Evolutionary conservation across 2,888 invertebrate species (phyloP).

Genomic region (Barypeithes pellucidus): DNA sequence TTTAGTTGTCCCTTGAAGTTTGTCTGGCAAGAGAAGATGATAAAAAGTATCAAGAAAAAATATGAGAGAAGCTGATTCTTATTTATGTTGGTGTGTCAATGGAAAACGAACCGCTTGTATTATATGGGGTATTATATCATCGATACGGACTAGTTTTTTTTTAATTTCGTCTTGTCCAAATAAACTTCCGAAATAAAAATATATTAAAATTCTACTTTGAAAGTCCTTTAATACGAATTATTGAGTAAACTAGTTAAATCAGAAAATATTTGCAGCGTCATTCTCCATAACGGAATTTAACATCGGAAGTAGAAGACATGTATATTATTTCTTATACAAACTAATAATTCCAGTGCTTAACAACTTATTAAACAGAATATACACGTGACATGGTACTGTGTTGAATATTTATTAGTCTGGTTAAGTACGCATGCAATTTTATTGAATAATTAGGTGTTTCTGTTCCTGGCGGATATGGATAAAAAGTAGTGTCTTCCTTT

Average conservation of each 20-base stretch:
- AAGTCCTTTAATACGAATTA: no score
- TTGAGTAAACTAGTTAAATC: no score
- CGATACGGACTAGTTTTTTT: neutral
- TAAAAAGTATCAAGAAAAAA: conserved; percentile 38
- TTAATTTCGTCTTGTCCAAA: neutral
- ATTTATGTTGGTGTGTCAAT: conserved; percentile 29
- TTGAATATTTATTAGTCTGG: neutral
- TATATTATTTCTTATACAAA: no score
- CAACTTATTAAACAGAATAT: no score
- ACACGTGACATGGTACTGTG: neutral
- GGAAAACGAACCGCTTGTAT: conserved; percentile 1
- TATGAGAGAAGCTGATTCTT: conserved; percentile 39
- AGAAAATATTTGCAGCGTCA: no score
- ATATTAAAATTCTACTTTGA: neutral
- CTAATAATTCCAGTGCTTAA: no score
- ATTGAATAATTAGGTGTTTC: conserved; percentile 1
- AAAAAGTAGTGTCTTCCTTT: neutral
- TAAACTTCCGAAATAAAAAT: neutral
- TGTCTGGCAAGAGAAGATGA: conserved; percentile 35
- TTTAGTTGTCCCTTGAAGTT: conserved; percentile 40
- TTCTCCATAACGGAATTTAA: no score
- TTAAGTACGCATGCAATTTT: neutral
- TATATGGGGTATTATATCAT: conserved; percentile 3
- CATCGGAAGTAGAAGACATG: no score
- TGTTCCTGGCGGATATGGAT: neutral